These are phyloP conservation scores for Xenus cinereus DNA, from an alignment of 2,113 vertebrate species.

Conservation along the genomic window DNA sequence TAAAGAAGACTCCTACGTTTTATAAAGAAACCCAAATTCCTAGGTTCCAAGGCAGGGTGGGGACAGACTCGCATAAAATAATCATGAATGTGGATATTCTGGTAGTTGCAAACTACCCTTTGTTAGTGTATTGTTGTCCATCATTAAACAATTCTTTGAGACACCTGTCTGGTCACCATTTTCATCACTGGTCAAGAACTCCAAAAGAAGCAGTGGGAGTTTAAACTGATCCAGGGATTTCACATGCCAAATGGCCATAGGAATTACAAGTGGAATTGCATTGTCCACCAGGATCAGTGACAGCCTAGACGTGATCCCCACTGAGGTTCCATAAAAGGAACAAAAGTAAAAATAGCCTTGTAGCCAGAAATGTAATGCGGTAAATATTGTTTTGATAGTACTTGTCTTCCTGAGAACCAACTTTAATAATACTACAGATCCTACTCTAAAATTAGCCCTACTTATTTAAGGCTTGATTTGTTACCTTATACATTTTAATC, in stretches of 20 bases:
- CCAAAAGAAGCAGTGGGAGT: neutral
- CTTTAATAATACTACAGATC: neutral
- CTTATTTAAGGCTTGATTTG: neutral
- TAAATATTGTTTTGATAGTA: neutral
- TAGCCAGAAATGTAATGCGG: neutral
- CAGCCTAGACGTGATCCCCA: neutral
- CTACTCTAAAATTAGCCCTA: neutral
- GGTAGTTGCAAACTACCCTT: neutral
- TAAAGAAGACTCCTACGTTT: neutral
- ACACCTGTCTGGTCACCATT: neutral
- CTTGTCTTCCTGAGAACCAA: neutral
- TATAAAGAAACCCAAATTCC: neutral
- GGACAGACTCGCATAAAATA: neutral
- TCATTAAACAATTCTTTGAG: neutral
- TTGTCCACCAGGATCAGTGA: neutral
- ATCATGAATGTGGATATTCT: neutral
- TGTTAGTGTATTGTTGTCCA: neutral
- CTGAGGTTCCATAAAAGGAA: neutral
- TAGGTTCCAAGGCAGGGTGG: neutral
- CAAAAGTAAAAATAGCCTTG: neutral
- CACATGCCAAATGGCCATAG: neutral
- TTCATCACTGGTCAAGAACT: neutral
- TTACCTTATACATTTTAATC: neutral
- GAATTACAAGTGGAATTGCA: neutral
- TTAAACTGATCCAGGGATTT: neutral